A percentile compares a stretch with the other conserved stretches of the same genome.
Evolutionary conservation across 2,888 invertebrate species (phyloP).

Genomic region (Resseliella maxima): DNA sequence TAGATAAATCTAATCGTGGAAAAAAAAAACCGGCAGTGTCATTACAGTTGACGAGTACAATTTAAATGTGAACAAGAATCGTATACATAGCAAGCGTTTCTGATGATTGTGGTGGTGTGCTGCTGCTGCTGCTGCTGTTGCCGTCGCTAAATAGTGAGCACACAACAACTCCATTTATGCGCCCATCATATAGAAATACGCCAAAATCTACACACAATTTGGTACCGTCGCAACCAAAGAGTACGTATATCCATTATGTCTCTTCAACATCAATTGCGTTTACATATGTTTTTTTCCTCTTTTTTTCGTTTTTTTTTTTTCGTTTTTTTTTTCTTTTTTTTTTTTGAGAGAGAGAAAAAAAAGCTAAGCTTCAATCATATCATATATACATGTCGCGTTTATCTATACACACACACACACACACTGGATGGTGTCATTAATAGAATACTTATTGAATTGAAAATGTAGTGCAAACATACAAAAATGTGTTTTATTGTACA

Average conservation of each 20-base stretch:
- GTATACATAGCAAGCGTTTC: not conserved
- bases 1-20: slow-evolving; percentile 40
- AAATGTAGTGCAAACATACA: slow-evolving; percentile 54
- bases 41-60: slow-evolving; percentile 55
- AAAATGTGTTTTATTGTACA: not conserved
- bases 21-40: slow-evolving; percentile 47
- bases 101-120: not conserved
- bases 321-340: not conserved
- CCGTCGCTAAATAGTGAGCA: not conserved
- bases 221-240: not conserved
- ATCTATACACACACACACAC: slow-evolving; percentile 41
- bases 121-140: not conserved
- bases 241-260: not conserved
- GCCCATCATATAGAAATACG: not conserved
- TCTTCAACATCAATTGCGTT: slow-evolving; percentile 21
- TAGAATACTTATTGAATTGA: slow-evolving; percentile 25
- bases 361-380: not conserved
- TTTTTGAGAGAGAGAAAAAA: too few species aligned
- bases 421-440: slow-evolving; percentile 34
- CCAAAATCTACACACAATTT: not conserved
- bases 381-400: slow-evolving; percentile 9
- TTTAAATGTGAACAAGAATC: slow-evolving; percentile 38
- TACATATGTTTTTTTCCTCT: not conserved
- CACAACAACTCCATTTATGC: slow-evolving; percentile 6
- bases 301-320: not conserved